A percentile compares a stretch with the other conserved stretches of the same genome.
phyloP scores from a whole-genome alignment of 2,888 invertebrate species.

The Lepidochrysops patricia region DNA sequence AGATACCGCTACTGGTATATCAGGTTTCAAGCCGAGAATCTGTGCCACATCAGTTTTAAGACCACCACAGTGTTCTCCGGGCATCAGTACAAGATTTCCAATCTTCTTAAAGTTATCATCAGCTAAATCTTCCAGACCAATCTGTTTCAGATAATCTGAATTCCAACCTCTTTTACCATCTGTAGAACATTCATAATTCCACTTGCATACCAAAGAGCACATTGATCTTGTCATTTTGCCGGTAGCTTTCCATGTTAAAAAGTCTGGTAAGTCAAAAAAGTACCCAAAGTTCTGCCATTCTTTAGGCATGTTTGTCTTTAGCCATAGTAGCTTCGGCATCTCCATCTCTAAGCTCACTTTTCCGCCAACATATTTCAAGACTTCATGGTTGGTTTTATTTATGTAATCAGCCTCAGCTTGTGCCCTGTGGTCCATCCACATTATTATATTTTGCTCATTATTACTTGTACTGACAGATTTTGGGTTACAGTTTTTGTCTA shows the following conservation, averaged over 20 bases:
- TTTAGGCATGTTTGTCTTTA: slow-evolving; percentile 81
- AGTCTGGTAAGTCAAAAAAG: slow-evolving; percentile 95
- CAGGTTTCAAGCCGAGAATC: slow-evolving; percentile 79
- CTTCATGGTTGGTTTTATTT: slow-evolving; percentile 82
- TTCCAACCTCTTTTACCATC: slow-evolving; percentile 81
- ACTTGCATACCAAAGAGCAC: slow-evolving; percentile 95
- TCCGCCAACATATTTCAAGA: slow-evolving; percentile 91
- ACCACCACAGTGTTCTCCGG: slow-evolving; percentile 83
- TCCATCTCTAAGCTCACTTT: slow-evolving; percentile 97
- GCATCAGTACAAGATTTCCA: slow-evolving; percentile 78
- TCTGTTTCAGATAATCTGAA: slow-evolving; percentile 78
- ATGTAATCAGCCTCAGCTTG: slow-evolving; percentile 85
- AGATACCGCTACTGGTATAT: slow-evolving; percentile 89
- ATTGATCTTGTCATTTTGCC: slow-evolving; percentile 84
- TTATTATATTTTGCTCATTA: slow-evolving; percentile 85
- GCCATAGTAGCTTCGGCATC: slow-evolving; percentile 94
- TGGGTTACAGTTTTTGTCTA: slow-evolving; percentile 81
- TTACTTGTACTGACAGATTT: slow-evolving; percentile 80
- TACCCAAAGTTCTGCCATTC: slow-evolving; percentile 82
- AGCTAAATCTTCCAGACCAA: slow-evolving; percentile 84
- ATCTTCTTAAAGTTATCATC: slow-evolving; percentile 80
- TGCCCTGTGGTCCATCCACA: slow-evolving; percentile 96
- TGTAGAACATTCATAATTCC: slow-evolving; percentile 86
- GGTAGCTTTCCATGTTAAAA: slow-evolving; percentile 93
- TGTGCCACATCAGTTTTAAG: slow-evolving; percentile 77